phyloP scores from a whole-genome alignment of 2,797 vertebrate species.

The Cichlasoma orientale region DNA sequence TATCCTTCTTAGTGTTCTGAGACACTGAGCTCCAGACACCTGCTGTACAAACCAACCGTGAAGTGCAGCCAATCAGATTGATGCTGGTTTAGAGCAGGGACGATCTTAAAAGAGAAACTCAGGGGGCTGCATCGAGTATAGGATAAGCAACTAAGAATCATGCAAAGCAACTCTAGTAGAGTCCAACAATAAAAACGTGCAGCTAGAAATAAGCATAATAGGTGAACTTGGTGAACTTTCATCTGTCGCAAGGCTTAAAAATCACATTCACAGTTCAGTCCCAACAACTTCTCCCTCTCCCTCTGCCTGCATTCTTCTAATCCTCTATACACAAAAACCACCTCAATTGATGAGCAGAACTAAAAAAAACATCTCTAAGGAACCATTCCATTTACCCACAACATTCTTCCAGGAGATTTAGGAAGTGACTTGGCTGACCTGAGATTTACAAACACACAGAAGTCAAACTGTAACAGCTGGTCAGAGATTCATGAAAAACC shows the following conservation, averaged over 20 bases:
- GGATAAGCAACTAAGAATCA: neutral
- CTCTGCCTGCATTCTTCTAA: neutral
- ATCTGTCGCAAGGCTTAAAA: slow-evolving; percentile 15
- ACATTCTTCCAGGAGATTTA: neutral
- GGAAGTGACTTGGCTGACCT: neutral
- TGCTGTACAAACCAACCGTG: neutral
- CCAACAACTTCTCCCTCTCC: neutral
- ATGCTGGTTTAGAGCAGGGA: rapidly evolving
- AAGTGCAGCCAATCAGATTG: neutral
- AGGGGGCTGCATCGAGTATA: rapidly evolving
- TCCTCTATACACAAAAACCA: neutral
- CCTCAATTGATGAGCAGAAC: neutral
- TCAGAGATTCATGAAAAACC: neutral
- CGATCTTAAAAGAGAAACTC: neutral
- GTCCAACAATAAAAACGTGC: neutral
- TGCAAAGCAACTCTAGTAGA: neutral
- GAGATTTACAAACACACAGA: neutral
- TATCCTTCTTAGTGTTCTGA: neutral
- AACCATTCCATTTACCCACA: neutral
- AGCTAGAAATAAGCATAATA: neutral
- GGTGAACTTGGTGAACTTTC: neutral
- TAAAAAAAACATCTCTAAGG: neutral
- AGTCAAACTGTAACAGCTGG: neutral
- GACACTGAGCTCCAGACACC: neutral
- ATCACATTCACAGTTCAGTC: slow-evolving; percentile 62